These are phyloP conservation scores for Chymomyza costata DNA, from an alignment of 1,140 invertebrate genomes.

Conservation along the genomic window DNA sequence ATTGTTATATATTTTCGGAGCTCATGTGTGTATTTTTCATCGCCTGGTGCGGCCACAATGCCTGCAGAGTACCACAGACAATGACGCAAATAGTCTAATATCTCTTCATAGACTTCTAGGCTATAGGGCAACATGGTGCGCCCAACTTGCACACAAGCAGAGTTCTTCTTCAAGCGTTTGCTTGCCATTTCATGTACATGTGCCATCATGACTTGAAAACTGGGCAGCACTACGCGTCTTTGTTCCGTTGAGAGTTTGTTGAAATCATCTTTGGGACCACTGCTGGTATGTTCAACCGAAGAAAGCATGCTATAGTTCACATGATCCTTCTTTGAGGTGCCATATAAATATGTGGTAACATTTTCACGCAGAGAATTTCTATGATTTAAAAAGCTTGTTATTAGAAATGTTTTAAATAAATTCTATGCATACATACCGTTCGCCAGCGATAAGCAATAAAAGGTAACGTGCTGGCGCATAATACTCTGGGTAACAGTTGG, in stretches of 20 bases:
- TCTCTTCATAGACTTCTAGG: conserved; percentile 81
- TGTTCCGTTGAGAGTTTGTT: conserved; percentile 67
- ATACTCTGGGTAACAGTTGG: conserved; percentile 86
- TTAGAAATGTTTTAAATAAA: not conserved
- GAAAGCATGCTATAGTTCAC: conserved; percentile 64
- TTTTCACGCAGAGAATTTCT: conserved; percentile 69
- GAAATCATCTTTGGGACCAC: conserved; percentile 51
- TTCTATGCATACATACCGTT: conserved; percentile 78
- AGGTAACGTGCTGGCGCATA: conserved; percentile 89
- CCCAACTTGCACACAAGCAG: conserved; percentile 77
- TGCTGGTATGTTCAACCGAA: conserved; percentile 57
- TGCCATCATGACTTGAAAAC: conserved; percentile 64
- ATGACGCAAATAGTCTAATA: conserved; percentile 85
- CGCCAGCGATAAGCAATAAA: conserved; percentile 88
- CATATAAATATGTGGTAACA: conserved; percentile 67
- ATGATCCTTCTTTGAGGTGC: conserved; percentile 72
- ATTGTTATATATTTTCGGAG: conserved; percentile 54
- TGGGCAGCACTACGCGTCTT: conserved; percentile 69
- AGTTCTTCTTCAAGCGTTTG: conserved; percentile 70
- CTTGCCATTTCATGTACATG: conserved; percentile 74
- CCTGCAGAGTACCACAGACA: conserved; percentile 79
- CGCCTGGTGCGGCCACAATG: conserved; percentile 74
- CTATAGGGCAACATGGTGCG: conserved; percentile 83
- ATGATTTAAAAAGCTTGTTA: not conserved
- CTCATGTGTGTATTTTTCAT: conserved; percentile 50